Base-by-base conservation (phyloP, 1,140 invertebrate genomes). In the Nephila pilipes region DNA sequence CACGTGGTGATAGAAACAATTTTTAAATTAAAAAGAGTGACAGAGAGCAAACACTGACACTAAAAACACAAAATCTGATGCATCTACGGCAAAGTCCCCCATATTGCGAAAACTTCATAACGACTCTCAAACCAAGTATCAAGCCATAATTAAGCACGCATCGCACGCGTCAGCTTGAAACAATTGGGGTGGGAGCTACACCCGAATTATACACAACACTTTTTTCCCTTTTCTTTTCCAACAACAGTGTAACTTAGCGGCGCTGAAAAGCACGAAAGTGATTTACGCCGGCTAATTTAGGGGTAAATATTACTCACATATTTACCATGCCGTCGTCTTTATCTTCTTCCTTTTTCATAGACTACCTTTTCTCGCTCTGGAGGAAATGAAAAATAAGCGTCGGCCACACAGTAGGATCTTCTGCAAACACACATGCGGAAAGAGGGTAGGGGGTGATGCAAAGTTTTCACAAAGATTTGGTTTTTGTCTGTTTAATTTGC, bases 261-360 rank as follows among this genome's bases (percentile, higher is more conserved):
- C 58, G 85, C 55, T 54, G 80, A 83, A 83, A 83, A 83, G 80
- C 46, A 54, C 25, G 83, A 85, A 85, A 87, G 85, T 87, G 85
- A 87, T 87, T 87, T 87, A 87, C 58, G 58, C 25, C 29, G 57
- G 57, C 55, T 87, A 87, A 87, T 87, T 87, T 87, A 60, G 22
- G 85, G 85, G 85, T 63, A 87, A 87, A 87, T 87, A 87, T 87
- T 20, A 87, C 85, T 87, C 85, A 87, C 58, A 63, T 87, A 87
- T 87, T 75, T 75, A 75, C 65, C 65, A 75, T 75, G 29, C 29
- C 29, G 65, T 75, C 65, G 65, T 75, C 29, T 29, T 29, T 75
- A 0, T 36, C 10, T 16, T 69, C 18, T 32, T 29, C 32, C 18
- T 75, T 32, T 36, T 29, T 18, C 65, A 75, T 14, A 75, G 65